These are phyloP conservation scores for Bubalus kerabau DNA, from an alignment of 2,113 vertebrate species.

Conservation along the genomic window DNA sequence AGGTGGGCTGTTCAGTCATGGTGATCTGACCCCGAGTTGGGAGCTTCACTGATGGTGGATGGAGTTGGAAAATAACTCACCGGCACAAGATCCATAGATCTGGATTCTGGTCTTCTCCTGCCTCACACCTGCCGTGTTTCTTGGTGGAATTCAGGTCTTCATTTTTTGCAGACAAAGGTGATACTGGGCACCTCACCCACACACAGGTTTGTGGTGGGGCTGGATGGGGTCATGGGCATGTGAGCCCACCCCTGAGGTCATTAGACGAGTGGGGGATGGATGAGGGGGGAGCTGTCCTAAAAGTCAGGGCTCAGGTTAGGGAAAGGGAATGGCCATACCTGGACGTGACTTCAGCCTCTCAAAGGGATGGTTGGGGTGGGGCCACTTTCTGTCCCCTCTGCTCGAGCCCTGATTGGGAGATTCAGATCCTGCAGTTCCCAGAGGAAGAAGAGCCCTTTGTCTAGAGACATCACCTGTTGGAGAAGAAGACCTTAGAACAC, in stretches of 20 bases:
- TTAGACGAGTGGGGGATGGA: background rate
- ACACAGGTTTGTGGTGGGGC: background rate
- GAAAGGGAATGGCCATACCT: background rate
- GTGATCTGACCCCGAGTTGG: too few species aligned
- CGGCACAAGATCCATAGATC: background rate
- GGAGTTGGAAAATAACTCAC: background rate
- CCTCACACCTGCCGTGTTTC: background rate
- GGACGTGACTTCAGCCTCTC: background rate
- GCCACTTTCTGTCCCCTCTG: background rate
- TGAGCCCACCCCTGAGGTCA: background rate
- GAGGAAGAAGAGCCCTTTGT: background rate
- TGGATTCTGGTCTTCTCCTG: background rate
- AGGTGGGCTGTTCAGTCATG: too few species aligned
- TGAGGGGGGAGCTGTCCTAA: background rate
- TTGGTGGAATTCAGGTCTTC: background rate
- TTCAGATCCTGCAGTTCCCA: background rate
- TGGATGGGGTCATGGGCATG: background rate
- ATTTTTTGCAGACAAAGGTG: background rate
- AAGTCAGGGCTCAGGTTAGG: background rate
- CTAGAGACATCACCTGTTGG: background rate
- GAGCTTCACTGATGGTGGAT: background rate
- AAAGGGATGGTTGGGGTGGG: background rate
- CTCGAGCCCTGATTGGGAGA: background rate
- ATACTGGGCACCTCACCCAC: fast-evolving
- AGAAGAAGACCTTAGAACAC: background rate